These are phyloP conservation scores for Strigops habroptila DNA, from an alignment of 2,113 vertebrate genomes.

Conservation along the genomic window DNA sequence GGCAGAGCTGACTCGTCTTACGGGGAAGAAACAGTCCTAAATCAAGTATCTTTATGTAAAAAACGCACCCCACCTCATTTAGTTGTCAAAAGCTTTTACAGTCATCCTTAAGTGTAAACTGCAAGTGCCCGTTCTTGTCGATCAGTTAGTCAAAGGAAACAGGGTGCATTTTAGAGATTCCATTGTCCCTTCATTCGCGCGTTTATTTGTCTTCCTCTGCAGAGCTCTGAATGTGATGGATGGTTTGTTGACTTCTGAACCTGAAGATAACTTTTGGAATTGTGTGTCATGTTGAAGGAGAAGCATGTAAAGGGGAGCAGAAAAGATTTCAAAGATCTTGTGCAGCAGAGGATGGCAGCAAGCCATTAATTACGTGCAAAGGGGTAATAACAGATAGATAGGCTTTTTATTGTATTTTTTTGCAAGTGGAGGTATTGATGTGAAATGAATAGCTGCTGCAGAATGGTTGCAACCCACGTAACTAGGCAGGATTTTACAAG, in stretches of 20 bases:
- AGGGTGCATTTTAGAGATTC: neutral
- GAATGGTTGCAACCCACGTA: neutral
- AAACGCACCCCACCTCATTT: neutral
- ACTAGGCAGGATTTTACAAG: neutral
- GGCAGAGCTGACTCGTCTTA: neutral
- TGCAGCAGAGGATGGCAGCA: neutral
- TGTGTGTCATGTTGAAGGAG: neutral
- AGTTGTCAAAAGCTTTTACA: slow-evolving; percentile 10
- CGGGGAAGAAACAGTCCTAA: neutral
- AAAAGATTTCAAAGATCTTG: neutral
- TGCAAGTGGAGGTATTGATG: neutral
- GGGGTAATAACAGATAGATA: neutral
- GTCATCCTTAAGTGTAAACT: neutral
- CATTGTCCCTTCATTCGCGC: neutral
- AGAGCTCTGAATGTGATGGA: neutral
- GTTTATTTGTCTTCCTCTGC: slow-evolving; percentile 8
- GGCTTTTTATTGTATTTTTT: neutral
- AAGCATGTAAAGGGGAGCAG: neutral
- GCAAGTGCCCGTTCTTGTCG: neutral
- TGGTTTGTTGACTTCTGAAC: slow-evolving; percentile 24
- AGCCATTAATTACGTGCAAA: neutral
- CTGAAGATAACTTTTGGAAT: neutral
- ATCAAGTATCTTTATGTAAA: neutral
- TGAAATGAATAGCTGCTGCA: neutral
- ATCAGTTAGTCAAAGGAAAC: neutral